A percentile compares a stretch with the other conserved stretches of the same genome.
phyloP scores from a whole-genome alignment of 2,113 vertebrate genomes.

The Crotophaga sulcirostris region DNA sequence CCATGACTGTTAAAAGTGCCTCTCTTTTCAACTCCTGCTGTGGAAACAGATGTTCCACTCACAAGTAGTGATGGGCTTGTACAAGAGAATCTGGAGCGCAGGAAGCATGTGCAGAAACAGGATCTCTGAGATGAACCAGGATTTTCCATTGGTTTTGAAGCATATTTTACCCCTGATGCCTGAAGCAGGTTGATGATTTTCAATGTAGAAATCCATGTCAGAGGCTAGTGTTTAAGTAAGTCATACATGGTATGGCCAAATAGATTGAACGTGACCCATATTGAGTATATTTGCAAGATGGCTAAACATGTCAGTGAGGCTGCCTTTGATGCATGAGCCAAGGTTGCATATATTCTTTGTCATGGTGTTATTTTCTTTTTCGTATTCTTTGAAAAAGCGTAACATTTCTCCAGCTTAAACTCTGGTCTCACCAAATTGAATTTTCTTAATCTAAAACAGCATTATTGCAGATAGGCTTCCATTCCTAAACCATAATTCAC shows the following conservation, averaged over 20 bases:
- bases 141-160: background rate
- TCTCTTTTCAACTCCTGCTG: background rate
- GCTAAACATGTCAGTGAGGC: background rate
- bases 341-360: background rate
- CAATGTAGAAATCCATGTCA: background rate
- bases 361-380: background rate
- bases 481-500: background rate
- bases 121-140: background rate
- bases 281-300: background rate
- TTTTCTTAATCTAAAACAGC: background rate
- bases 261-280: background rate
- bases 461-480: background rate
- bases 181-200: background rate
- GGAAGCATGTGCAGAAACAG: background rate
- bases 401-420: background rate
- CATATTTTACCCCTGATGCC: background rate
- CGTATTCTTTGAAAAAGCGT: background rate
- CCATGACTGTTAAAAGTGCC: background rate
- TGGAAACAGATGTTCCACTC: background rate
- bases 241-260: background rate
- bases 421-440: background rate
- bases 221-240: background rate
- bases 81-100: fast-evolving
- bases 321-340: background rate
- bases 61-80: background rate